Conservation (phyloP, 2,888 invertebrate genomes). For the Ophion slaviceki region DNA sequence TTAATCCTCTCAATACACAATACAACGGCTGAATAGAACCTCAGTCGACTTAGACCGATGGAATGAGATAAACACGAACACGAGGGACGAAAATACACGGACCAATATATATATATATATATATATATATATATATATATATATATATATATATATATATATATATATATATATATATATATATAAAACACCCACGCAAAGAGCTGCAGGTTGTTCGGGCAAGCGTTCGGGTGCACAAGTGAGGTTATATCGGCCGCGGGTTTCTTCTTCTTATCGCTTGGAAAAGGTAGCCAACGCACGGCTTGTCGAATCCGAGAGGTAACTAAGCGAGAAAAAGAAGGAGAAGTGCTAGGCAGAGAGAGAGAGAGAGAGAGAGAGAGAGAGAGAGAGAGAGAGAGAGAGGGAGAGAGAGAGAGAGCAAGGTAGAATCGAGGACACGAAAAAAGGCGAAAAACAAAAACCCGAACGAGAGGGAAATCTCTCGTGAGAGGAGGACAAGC, state of each 20-base stretch:
- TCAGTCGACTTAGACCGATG: slow-evolving; percentile 42
- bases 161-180: neutral
- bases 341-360: slow-evolving; percentile 23
- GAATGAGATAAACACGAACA: slow-evolving; percentile 56
- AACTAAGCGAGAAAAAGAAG: slow-evolving; percentile 46
- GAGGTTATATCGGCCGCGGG: slow-evolving; percentile 17
- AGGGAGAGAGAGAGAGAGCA: slow-evolving; percentile 40
- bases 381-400: slow-evolving; percentile 41
- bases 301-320: slow-evolving; percentile 53
- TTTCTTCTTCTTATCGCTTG: slow-evolving; percentile 52
- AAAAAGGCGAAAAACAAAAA: slow-evolving; percentile 50
- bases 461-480: slow-evolving; percentile 61
- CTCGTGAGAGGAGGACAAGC: slow-evolving; percentile 55
- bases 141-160: neutral
- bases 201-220: slow-evolving; percentile 55
- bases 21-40: slow-evolving; percentile 37
- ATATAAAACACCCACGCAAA: slow-evolving; percentile 11
- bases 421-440: slow-evolving; percentile 49
- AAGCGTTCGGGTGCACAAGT: slow-evolving; percentile 59
- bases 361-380: slow-evolving; percentile 37
- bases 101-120: slow-evolving; percentile 21
- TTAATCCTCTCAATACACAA: slow-evolving; percentile 54
- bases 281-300: slow-evolving; percentile 57
- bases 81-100: slow-evolving; percentile 28
- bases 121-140: slow-evolving; percentile 13